Evolutionary conservation across 1,140 invertebrate genomes (phyloP).

Genomic region (Drosophila sp.): DNA sequence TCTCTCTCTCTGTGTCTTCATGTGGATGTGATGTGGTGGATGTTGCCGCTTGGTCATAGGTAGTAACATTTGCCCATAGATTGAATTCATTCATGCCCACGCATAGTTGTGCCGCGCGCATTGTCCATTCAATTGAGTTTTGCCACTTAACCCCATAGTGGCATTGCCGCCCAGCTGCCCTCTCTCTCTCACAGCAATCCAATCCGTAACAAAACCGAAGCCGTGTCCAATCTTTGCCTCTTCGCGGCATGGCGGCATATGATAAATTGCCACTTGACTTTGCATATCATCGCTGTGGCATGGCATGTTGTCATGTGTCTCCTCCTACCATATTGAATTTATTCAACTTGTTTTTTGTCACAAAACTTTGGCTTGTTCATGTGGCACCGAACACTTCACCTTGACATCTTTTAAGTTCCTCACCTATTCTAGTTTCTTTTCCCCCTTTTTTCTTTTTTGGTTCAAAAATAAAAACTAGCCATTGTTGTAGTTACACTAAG

Average conservation of each 20-base stretch:
- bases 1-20: background rate
- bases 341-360: slow-evolving; percentile 50
- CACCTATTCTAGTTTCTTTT: background rate
- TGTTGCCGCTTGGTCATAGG: slow-evolving; percentile 1
- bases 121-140: slow-evolving; percentile 68
- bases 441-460: slow-evolving; percentile 1
- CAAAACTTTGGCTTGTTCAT: slow-evolving; percentile 66
- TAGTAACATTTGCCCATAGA: background rate
- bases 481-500: slow-evolving; percentile 28
- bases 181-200: background rate
- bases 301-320: slow-evolving; percentile 40
- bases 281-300: slow-evolving; percentile 66
- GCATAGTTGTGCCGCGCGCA: slow-evolving; percentile 36
- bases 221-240: background rate
- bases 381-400: slow-evolving; percentile 43
- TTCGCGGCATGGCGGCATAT: slow-evolving; percentile 31
- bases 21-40: background rate
- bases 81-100: slow-evolving; percentile 47
- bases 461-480: slow-evolving; percentile 28
- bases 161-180: slow-evolving; percentile 15
- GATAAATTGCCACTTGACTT: slow-evolving; percentile 80
- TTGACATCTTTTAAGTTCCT: slow-evolving; percentile 73
- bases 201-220: background rate
- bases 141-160: slow-evolving; percentile 69
- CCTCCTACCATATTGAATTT: slow-evolving; percentile 59